Conservation (phyloP, 2,797 vertebrate genomes). For the Lithobates sylvaticus region DNA sequence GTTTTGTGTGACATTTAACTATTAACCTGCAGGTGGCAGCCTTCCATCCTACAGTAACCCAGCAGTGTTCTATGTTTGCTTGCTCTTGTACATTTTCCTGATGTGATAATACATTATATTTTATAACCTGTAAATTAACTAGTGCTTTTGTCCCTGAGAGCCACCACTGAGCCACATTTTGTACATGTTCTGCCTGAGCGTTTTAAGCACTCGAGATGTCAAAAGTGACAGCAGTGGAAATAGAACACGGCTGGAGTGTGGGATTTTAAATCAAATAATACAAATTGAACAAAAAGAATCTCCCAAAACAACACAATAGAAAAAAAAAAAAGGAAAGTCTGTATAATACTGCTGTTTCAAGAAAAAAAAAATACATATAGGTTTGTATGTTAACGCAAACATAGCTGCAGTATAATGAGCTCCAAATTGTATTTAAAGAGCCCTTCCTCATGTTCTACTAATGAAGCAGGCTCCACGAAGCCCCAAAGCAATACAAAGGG, state of each 20-base stretch:
- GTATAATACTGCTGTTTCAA: not conserved
- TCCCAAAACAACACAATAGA: constrained; percentile 20
- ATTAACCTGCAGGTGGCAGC: constrained; percentile 17
- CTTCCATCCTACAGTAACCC: not conserved
- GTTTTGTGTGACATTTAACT: not conserved
- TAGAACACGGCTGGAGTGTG: constrained; percentile 12
- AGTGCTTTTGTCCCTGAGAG: constrained; percentile 29
- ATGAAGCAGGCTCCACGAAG: not conserved
- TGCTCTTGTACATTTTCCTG: constrained; percentile 17
- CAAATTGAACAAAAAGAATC: constrained; percentile 33
- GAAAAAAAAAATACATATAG: not conserved
- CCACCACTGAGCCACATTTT: constrained; percentile 14
- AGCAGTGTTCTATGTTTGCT: constrained; percentile 13
- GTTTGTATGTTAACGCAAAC: not conserved
- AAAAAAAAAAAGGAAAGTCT: not conserved
- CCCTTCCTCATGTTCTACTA: not conserved
- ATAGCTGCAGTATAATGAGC: not conserved
- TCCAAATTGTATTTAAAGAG: not conserved
- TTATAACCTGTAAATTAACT: constrained; percentile 47
- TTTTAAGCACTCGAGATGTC: constrained; percentile 41
- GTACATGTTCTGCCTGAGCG: constrained; percentile 23
- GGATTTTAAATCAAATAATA: constrained; percentile 40
- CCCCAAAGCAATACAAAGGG: not conserved
- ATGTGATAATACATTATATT: constrained; percentile 49
- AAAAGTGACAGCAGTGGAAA: constrained; percentile 43